Evolutionary conservation across 1,140 invertebrate genomes (phyloP).

Genomic region (Cotesia glomerata): DNA sequence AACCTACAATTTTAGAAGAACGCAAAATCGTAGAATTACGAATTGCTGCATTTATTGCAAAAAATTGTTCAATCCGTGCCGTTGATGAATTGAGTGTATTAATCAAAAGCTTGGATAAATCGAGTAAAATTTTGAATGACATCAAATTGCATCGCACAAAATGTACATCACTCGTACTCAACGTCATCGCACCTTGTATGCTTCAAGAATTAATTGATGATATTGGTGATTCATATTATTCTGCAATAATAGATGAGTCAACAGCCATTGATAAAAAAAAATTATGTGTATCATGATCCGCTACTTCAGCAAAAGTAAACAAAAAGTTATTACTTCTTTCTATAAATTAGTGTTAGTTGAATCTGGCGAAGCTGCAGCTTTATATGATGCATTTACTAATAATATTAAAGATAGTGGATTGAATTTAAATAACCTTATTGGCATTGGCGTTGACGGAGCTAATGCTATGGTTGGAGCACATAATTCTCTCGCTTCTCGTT

Average conservation of each 20-base stretch:
- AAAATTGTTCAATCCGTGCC: not conserved
- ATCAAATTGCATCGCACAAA: constrained; percentile 4
- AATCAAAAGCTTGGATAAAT: constrained; percentile 1
- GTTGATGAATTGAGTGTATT: constrained; percentile 1
- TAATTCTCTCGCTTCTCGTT: constrained; percentile 44
- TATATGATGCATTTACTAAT: too few relatives aligned
- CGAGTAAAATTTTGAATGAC: not conserved
- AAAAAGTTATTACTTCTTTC: constrained; percentile 34
- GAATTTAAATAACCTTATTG: constrained; percentile 47
- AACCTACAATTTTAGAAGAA: not conserved
- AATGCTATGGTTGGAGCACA: constrained; percentile 49
- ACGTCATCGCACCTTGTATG: constrained; percentile 22
- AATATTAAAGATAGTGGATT: constrained; percentile 12
- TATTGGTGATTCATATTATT: constrained; percentile 18
- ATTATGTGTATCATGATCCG: constrained; percentile 30
- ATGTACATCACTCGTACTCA: constrained; percentile 22
- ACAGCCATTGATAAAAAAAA: constrained; percentile 29
- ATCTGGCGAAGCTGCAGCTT: constrained; percentile 32
- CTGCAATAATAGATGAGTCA: constrained; percentile 26
- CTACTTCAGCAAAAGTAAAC: constrained; percentile 17
- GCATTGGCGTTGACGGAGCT: constrained; percentile 50
- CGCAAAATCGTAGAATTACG: constrained; percentile 12
- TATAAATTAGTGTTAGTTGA: constrained; percentile 35
- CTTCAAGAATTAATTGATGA: constrained; percentile 25
- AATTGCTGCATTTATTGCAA: constrained; percentile 5